Evolutionary conservation across 2,797 vertebrate species (phyloP).

Genomic region (Sphaeramia orbicularis): DNA sequence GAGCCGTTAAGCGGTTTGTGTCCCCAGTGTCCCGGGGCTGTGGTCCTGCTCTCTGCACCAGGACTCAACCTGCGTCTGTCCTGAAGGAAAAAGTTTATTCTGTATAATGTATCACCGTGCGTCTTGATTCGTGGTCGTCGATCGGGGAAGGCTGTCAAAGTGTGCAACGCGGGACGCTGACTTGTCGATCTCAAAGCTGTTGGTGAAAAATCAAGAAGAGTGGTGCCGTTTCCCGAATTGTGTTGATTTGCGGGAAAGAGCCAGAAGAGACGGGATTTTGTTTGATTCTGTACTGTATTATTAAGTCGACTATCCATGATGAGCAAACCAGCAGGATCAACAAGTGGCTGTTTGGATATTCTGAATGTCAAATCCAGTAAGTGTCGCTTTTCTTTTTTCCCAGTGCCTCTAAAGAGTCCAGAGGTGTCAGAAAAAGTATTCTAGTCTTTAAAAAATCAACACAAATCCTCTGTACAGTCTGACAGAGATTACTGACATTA

Average conservation of each 20-base stretch:
- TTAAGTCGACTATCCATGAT: slow-evolving; percentile 83
- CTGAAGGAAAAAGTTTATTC: neutral
- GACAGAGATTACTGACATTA: too few species aligned
- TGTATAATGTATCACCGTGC: slow-evolving; percentile 11
- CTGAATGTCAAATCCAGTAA: slow-evolving; percentile 90
- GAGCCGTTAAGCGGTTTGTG: slow-evolving; percentile 45
- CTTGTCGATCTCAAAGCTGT: slow-evolving; percentile 14
- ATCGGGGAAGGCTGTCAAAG: slow-evolving; percentile 35
- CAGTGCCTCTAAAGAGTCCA: neutral
- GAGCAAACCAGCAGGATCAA: slow-evolving; percentile 98
- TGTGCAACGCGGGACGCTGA: slow-evolving; percentile 33
- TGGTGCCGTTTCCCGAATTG: slow-evolving; percentile 7
- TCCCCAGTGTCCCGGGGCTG: slow-evolving; percentile 37
- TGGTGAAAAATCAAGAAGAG: slow-evolving; percentile 22
- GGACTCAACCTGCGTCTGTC: neutral
- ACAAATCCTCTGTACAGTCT: neutral
- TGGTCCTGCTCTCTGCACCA: slow-evolving; percentile 5
- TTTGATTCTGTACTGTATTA: slow-evolving; percentile 44
- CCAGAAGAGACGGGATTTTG: slow-evolving; percentile 15
- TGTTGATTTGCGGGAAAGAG: too few species aligned
- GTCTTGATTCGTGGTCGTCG: slow-evolving; percentile 21
- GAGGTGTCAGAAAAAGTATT: slow-evolving; percentile 1
- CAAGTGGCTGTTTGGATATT: slow-evolving; percentile 95
- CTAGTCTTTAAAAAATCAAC: neutral
- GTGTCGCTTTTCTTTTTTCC: slow-evolving; percentile 56